Conservation (phyloP, 2,113 vertebrate species). For the Pluvianellus socialis region DNA sequence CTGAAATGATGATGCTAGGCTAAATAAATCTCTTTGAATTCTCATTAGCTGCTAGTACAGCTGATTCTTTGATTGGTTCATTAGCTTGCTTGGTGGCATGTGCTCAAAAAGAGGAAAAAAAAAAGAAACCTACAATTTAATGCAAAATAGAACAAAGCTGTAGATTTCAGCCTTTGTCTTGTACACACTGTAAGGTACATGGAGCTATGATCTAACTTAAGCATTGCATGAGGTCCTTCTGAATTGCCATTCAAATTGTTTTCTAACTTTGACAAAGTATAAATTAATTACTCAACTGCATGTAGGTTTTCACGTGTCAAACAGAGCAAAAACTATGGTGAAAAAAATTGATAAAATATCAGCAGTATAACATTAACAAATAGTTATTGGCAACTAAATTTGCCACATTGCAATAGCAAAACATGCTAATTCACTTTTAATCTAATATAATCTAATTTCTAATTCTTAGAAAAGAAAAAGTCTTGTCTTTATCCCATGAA, state of each 20-base stretch:
- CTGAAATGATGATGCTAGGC: constrained; percentile 42
- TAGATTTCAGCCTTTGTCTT: constrained; percentile 66
- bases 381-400: not conserved
- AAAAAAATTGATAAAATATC: not conserved
- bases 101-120: constrained; percentile 59
- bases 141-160: constrained; percentile 66
- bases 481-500: not conserved
- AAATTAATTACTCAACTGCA: constrained; percentile 31
- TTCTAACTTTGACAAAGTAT: constrained; percentile 9
- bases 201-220: constrained; percentile 19
- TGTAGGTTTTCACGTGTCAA: not conserved
- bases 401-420: not conserved
- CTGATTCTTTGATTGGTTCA: constrained; percentile 74
- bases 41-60: constrained; percentile 66
- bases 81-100: constrained; percentile 66
- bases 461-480: not conserved
- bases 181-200: not conserved
- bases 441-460: too few relatives aligned
- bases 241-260: constrained; percentile 39
- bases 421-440: not conserved
- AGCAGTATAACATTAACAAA: not conserved
- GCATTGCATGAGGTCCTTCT: constrained; percentile 7
- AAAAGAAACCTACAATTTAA: constrained; percentile 68
- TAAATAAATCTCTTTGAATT: constrained; percentile 66
- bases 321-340: not conserved